These are phyloP conservation scores for Dryocosmus kuriphilus DNA, from an alignment of 2,888 invertebrate genomes.

Conservation along the genomic window DNA sequence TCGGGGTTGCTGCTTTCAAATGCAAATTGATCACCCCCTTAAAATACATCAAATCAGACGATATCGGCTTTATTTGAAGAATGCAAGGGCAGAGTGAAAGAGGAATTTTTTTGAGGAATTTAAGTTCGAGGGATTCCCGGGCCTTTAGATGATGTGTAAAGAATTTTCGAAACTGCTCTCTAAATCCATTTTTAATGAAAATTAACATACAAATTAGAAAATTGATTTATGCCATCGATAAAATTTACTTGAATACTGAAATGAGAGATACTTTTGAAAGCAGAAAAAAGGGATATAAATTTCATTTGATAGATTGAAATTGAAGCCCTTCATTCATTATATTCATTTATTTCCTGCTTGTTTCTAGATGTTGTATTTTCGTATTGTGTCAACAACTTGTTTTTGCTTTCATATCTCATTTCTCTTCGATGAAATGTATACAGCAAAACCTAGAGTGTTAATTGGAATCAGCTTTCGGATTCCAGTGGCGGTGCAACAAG, in stretches of 20 bases:
- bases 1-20: conserved; percentile 67
- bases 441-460: too few relatives aligned
- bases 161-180: too few relatives aligned
- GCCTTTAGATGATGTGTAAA: too few relatives aligned
- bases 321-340: neutral
- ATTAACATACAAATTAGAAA: neutral
- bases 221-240: neutral
- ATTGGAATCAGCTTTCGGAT: too few relatives aligned
- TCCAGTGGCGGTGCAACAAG: too few relatives aligned
- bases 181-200: neutral
- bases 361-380: neutral
- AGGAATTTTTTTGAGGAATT: too few relatives aligned
- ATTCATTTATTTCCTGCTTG: neutral
- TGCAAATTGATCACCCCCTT: conserved; percentile 69
- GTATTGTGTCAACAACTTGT: neutral
- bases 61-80: conserved; percentile 31
- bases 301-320: neutral
- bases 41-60: conserved; percentile 22
- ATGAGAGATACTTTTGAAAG: neutral
- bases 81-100: neutral
- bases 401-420: neutral
- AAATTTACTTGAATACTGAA: neutral
- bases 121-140: too few relatives aligned
- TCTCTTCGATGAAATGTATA: neutral
- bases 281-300: neutral